Conservation (phyloP, 1,140 invertebrate species). For the Nasonia vitripennis region DNA sequence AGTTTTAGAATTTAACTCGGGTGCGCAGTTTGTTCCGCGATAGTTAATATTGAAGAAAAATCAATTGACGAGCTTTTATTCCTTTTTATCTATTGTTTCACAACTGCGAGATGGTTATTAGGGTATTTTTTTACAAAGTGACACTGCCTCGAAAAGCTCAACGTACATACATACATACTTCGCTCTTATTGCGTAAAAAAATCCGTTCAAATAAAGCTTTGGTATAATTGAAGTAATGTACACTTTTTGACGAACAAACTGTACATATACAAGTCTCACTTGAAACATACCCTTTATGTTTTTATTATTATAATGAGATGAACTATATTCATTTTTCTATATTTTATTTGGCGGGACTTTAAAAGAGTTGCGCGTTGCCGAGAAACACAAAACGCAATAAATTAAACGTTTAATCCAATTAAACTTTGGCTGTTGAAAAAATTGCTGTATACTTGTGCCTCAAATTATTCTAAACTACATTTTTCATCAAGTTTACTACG, state of each 20-base stretch:
- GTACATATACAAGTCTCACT: background rate
- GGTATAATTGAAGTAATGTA: background rate
- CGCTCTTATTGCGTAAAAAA: no score
- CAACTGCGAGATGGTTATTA: background rate
- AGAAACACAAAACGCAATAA: background rate
- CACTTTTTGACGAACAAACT: background rate
- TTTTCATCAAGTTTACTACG: background rate
- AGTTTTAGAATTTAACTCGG: background rate
- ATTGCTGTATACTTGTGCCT: background rate
- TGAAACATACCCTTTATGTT: background rate
- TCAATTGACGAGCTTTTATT: background rate
- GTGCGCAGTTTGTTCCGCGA: background rate
- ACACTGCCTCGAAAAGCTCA: no score
- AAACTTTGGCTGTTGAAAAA: slow-evolving; percentile 1
- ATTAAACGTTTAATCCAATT: background rate
- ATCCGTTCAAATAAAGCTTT: no score
- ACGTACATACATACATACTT: no score
- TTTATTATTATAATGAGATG: background rate
- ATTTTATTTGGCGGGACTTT: background rate
- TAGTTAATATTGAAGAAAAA: background rate
- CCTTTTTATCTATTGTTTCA: background rate
- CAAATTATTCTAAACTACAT: background rate
- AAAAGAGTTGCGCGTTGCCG: background rate
- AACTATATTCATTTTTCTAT: background rate
- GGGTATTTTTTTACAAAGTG: background rate